Percentiles rank a stretch among this genome's conserved stretches.
Conservation (phyloP, 2,113 vertebrate species). For the Crotophaga sulcirostris region DNA sequence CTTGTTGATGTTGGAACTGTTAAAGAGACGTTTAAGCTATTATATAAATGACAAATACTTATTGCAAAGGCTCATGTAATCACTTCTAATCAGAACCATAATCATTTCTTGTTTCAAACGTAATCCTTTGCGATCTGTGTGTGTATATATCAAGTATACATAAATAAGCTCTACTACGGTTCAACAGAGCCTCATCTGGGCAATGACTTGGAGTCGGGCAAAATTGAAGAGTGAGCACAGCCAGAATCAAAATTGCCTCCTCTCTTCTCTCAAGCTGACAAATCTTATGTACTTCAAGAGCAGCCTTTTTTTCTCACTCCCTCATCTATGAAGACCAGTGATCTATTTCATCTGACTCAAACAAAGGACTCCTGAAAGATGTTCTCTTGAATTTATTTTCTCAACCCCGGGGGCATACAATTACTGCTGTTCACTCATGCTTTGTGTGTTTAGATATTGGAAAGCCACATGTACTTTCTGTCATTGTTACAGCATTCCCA, state of each 20-base stretch:
- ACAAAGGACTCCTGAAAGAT: slow-evolving; percentile 2
- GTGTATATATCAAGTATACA: background rate
- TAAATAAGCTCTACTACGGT: background rate
- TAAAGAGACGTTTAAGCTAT: background rate
- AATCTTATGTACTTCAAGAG: background rate
- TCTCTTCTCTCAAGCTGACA: background rate
- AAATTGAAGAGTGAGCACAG: background rate
- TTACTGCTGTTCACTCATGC: slow-evolving; percentile 4
- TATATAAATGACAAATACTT: background rate
- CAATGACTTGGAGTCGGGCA: background rate
- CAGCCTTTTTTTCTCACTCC: background rate
- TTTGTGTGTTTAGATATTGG: background rate
- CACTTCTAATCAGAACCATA: background rate
- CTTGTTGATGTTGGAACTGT: background rate
- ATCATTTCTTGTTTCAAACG: background rate
- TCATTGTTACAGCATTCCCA: background rate
- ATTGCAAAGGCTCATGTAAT: background rate
- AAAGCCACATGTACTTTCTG: background rate
- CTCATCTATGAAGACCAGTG: background rate
- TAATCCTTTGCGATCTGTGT: background rate
- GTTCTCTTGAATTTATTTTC: slow-evolving; percentile 7
- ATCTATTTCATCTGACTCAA: background rate
- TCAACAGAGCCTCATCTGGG: background rate
- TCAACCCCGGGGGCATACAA: background rate
- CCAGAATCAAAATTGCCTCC: background rate